Percentiles rank a stretch among this genome's conserved stretches.
phyloP scores from a whole-genome alignment of 1,140 invertebrate species.

The Portunus trituberculatus region DNA sequence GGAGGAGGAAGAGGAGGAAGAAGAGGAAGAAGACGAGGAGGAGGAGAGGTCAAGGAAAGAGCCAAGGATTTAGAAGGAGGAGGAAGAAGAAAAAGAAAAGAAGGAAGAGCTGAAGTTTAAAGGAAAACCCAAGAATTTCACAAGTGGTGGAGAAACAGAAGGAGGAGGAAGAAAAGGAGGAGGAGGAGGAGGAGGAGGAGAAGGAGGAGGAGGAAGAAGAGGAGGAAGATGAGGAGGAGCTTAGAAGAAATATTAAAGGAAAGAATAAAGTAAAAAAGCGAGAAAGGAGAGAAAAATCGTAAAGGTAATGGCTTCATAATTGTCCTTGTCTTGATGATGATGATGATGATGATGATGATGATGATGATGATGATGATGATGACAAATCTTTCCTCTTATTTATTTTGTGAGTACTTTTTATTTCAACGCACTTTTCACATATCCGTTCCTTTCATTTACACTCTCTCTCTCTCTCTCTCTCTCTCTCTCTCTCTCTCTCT shows the following conservation, averaged over 20 bases:
- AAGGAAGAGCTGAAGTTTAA: background rate
- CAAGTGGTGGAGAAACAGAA: background rate
- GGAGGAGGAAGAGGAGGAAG: background rate
- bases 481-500: background rate
- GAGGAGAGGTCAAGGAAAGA: background rate
- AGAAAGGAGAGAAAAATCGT: background rate
- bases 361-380: too few relatives aligned
- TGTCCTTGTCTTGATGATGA: too few relatives aligned
- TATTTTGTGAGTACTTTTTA: too few relatives aligned
- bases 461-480: background rate
- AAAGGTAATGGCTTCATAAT: too few relatives aligned
- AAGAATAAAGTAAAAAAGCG: background rate
- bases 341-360: too few relatives aligned
- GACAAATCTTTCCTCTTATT: too few relatives aligned
- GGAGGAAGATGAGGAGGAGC: background rate
- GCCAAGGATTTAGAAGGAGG: background rate
- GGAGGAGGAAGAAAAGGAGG: background rate
- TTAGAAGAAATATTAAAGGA: background rate
- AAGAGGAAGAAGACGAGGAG: background rate
- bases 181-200: conserved; percentile 27
- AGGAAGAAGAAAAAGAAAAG: background rate
- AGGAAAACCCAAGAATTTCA: background rate
- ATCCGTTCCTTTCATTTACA: background rate
- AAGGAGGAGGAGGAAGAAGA: background rate
- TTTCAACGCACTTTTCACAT: too few relatives aligned